Percentiles rank a stretch among this genome's conserved stretches.
Conservation (phyloP, 2,888 invertebrate genomes). For the Oxyteleia sp. region DNA sequence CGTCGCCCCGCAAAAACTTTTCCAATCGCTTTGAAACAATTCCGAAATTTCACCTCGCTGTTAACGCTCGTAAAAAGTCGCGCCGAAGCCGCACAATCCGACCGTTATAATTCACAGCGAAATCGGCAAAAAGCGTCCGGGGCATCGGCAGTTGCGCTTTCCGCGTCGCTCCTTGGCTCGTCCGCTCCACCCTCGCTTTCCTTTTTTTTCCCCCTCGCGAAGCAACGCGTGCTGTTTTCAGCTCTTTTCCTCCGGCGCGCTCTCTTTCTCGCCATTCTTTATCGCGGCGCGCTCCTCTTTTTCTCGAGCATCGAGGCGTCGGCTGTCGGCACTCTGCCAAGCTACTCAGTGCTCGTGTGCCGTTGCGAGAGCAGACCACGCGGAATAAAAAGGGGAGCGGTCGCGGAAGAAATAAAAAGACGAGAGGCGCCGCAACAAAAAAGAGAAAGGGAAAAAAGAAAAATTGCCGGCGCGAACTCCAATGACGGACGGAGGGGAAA, state of each 20-base stretch:
- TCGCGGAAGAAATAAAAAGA: constrained; percentile 61
- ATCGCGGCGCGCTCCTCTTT: constrained; percentile 75
- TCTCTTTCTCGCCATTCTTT: constrained; percentile 66
- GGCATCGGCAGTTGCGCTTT: constrained; percentile 15
- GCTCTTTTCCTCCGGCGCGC: constrained; percentile 57
- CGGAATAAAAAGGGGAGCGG: constrained; percentile 73
- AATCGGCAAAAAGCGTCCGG: not conserved
- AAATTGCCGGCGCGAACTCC: constrained; percentile 58
- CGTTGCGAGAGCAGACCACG: constrained; percentile 74
- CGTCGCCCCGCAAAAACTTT: no score
- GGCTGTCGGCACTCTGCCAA: constrained; percentile 81
- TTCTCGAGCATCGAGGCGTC: constrained; percentile 72
- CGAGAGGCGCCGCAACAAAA: constrained; percentile 40
- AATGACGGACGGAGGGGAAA: constrained; percentile 68
- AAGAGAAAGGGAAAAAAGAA: constrained; percentile 26
- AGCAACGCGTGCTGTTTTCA: constrained; percentile 71
- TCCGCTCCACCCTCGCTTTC: constrained; percentile 61
- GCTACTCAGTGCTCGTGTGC: constrained; percentile 74
- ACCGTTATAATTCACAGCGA: constrained; percentile 1
- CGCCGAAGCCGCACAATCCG: no score
- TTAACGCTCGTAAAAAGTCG: no score
- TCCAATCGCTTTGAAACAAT: no score
- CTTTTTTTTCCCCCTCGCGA: no score
- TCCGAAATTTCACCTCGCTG: no score
- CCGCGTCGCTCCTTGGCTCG: constrained; percentile 56